These are phyloP conservation scores for Hirundo rustica DNA, from an alignment of 2,797 vertebrate genomes.

Conservation along the genomic window DNA sequence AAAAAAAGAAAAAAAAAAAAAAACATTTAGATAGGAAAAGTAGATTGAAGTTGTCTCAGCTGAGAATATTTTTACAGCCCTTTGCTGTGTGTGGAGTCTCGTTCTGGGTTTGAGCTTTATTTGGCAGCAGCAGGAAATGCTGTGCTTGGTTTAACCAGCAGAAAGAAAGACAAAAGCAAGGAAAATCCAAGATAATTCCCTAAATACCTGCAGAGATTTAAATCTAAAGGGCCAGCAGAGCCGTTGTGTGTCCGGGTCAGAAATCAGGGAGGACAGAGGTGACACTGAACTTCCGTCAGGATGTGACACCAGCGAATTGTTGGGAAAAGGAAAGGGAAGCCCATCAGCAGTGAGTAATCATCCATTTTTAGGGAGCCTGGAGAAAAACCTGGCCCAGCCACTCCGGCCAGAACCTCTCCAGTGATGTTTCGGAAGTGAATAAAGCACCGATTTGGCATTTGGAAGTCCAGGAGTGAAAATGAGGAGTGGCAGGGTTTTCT, in stretches of 20 bases:
- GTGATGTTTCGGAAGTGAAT: background rate
- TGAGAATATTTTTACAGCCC: background rate
- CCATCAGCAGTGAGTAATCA: slow-evolving; percentile 6
- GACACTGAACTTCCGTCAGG: slow-evolving; percentile 25
- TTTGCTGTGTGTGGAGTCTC: background rate
- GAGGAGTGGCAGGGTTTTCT: background rate
- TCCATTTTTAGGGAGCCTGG: background rate
- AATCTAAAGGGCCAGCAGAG: accelerated
- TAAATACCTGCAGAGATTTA: background rate
- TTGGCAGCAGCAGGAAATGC: background rate
- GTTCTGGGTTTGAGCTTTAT: background rate
- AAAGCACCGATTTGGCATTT: background rate
- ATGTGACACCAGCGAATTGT: slow-evolving; percentile 44
- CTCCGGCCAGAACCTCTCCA: accelerated
- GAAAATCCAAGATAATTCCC: background rate
- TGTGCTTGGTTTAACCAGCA: background rate
- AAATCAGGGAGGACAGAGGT: background rate
- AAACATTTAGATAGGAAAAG: background rate
- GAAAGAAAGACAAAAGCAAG: background rate
- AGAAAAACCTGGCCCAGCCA: background rate
- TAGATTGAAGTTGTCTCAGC: background rate
- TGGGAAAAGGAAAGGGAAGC: slow-evolving; percentile 56
- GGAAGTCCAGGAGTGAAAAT: background rate
- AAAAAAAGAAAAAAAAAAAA: background rate
- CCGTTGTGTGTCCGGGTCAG: background rate